Evolutionary conservation across 2,797 vertebrate genomes (phyloP), one percentile per base, ranked within the genome.

Genomic region (Peromyscus melanophrys): DNA sequence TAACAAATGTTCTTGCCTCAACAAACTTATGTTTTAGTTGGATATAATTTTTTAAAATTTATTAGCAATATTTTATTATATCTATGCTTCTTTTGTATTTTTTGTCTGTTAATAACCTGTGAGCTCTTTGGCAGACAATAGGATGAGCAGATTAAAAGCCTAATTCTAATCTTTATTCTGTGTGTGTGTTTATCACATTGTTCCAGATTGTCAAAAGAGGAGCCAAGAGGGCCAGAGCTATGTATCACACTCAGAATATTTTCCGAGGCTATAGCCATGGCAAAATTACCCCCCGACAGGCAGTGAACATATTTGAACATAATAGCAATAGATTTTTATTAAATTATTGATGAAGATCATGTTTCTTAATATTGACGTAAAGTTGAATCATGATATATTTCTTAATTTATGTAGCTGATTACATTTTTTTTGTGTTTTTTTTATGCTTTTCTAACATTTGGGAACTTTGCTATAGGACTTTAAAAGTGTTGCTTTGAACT

Each of bases 301-400:
- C 34, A 69, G 2, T 95, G 88, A 34, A 75, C 40, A 90, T 94
- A 89, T 95, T 95, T 43, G 73, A 52, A 67, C 49, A 71, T 59
- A 61, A 59, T 90, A 52, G 31, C 67, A 49, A 49, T 93, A 78
- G 17, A 57, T 43, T 95, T 96, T 96, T 82, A 83, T 89, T 93
- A 89, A 29, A 80, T 4, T 81, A 29, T 34, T 69, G 13, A 85
- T 90, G 2, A 90, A 69, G 65, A 73, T 73, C 59, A 29, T 92
- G 29, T 77, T 90, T 96, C 29, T 87, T 92, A 96, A 84, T 92
- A 87, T 59, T 92, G 21, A 96, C 29, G 92, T 88, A 92, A 95
- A 92, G 86, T 75, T 89, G 29, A 96, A 88, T 76, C 6, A 43
- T 86, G 63, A 83, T 3, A 85, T 46, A 2, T 90, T 94, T 90